Percentiles rank a stretch among this genome's conserved stretches.
These are phyloP conservation scores for Sakesphorus luctuosus DNA, from an alignment of 2,113 vertebrate species.

Conservation along the genomic window DNA sequence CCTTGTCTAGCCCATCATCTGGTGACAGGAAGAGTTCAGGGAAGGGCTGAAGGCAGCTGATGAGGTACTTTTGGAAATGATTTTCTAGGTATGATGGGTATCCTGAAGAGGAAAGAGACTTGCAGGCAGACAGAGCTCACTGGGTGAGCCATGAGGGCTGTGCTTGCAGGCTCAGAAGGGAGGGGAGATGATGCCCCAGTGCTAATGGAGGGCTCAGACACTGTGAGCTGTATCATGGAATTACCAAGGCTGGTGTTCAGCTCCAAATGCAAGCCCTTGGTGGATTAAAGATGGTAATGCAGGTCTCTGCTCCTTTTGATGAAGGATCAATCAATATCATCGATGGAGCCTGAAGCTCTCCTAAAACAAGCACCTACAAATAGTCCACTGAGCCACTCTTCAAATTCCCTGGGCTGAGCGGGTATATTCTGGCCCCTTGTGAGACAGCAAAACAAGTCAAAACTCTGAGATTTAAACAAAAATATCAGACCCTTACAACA, in stretches of 20 bases:
- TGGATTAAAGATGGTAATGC: not conserved
- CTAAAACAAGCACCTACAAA: not conserved
- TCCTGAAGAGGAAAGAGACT: not conserved
- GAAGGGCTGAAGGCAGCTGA: not conserved
- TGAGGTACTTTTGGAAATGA: not conserved
- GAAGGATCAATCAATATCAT: not conserved
- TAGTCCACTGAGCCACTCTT: not conserved
- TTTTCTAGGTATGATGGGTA: not conserved
- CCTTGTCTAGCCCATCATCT: not conserved
- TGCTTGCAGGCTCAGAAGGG: not conserved
- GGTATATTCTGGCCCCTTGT: not conserved
- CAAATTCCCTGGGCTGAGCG: fast-evolving
- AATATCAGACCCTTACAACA: not conserved
- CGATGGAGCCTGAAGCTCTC: not conserved
- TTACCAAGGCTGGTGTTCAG: not conserved
- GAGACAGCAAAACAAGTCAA: not conserved
- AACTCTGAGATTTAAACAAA: not conserved
- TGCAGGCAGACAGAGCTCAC: not conserved
- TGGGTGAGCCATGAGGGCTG: not conserved
- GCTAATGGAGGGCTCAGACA: not conserved
- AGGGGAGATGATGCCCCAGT: not conserved
- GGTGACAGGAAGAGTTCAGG: not conserved
- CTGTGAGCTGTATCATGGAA: not conserved
- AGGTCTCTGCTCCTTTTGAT: not conserved
- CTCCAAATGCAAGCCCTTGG: not conserved